A percentile compares a stretch with the other conserved stretches of the same genome.
Evolutionary conservation across 2,797 vertebrate genomes (phyloP).

Genomic region (Pangasius krempfi): DNA sequence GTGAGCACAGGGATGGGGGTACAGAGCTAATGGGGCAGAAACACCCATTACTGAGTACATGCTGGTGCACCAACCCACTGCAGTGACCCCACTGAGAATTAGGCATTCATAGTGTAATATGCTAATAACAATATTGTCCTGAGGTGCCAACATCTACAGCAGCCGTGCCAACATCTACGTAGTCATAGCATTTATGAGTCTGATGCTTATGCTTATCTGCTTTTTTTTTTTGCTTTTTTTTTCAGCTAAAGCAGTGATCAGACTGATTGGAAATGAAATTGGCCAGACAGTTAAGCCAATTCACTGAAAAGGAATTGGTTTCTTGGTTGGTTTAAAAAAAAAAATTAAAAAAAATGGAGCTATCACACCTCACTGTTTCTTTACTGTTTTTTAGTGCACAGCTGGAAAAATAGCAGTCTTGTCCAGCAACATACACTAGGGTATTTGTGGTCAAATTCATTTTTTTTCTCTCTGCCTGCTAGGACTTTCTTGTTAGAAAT

Average conservation of each 20-base stretch:
- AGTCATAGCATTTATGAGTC: not conserved
- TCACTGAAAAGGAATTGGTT: not conserved
- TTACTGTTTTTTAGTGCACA: not conserved
- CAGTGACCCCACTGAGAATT: not conserved
- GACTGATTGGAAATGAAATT: not conserved
- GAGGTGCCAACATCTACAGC: not conserved
- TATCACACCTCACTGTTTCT: not conserved
- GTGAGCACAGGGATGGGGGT: slow-evolving; percentile 22
- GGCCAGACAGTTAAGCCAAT: not conserved
- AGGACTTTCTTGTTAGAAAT: not conserved
- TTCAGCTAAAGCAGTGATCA: not conserved
- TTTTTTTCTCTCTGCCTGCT: not conserved
- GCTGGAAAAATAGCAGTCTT: not conserved
- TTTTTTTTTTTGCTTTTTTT: too few species aligned
- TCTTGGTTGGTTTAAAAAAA: not conserved
- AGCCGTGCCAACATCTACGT: not conserved
- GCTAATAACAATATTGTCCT: not conserved
- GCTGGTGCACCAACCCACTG: slow-evolving; percentile 8
- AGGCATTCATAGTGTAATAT: not conserved
- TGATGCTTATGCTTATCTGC: too few species aligned
- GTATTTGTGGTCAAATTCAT: not conserved
- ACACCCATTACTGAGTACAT: slow-evolving; percentile 14
- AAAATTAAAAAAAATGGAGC: not conserved
- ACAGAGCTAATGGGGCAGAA: slow-evolving; percentile 34
- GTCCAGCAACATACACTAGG: not conserved